These are phyloP conservation scores for Drosophila lutescens DNA, from an alignment of 2,888 invertebrate species.

Conservation along the genomic window DNA sequence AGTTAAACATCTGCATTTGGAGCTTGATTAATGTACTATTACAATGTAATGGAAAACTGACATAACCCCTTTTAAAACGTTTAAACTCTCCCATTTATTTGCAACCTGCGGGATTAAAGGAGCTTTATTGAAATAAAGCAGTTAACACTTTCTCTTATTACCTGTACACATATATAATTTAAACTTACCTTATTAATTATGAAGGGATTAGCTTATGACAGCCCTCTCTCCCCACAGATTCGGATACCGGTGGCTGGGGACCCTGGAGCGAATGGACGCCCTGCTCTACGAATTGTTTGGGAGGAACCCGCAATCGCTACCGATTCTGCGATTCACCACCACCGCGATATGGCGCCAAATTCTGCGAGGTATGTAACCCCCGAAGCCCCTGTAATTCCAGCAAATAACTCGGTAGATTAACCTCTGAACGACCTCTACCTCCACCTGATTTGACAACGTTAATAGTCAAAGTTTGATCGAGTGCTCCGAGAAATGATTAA, in stretches of 20 bases:
- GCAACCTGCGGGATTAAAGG: not conserved
- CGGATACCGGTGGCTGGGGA: constrained; percentile 91
- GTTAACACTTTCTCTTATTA: not conserved
- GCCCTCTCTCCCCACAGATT: constrained; percentile 85
- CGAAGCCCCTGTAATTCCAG: not conserved
- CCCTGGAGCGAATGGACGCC: constrained; percentile 93
- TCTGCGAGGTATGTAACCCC: constrained; percentile 89
- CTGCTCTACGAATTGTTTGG: constrained; percentile 91
- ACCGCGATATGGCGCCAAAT: constrained; percentile 94
- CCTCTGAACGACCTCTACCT: constrained; percentile 39
- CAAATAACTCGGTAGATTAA: constrained; percentile 33
- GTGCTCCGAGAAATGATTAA: constrained; percentile 39
- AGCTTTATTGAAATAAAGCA: not conserved
- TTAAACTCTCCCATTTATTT: not conserved
- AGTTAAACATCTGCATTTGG: too few species aligned
- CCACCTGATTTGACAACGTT: constrained; percentile 34
- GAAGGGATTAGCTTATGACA: constrained; percentile 11
- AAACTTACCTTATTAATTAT: not conserved
- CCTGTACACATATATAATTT: not conserved
- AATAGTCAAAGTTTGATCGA: constrained; percentile 45
- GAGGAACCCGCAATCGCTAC: constrained; percentile 92
- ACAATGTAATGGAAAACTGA: not conserved
- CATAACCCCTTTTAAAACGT: not conserved
- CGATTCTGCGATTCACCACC: constrained; percentile 95
- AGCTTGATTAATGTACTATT: too few species aligned